Conservation (phyloP, 2,113 vertebrate species). For the Xiphophorus maculatus region DNA sequence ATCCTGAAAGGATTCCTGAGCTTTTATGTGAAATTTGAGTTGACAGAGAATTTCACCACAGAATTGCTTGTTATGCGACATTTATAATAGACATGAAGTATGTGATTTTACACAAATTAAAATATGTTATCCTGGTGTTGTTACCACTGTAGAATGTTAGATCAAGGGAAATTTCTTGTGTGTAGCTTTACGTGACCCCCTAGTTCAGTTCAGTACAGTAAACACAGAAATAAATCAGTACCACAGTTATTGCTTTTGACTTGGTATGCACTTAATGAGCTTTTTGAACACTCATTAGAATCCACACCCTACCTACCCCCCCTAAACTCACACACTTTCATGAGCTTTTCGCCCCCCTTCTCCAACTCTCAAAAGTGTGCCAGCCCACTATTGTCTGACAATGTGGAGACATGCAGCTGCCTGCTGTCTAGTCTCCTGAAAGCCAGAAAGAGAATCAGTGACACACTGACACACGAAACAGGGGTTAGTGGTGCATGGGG, state of each 20-base stretch:
- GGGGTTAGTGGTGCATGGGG: neutral
- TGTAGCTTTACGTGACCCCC: conserved; percentile 7
- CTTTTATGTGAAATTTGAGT: conserved; percentile 18
- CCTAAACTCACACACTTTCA: conserved; percentile 18
- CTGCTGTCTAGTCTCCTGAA: conserved; percentile 65
- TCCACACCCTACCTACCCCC: neutral
- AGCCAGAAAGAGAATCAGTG: conserved; percentile 44
- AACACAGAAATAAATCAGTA: conserved; percentile 28
- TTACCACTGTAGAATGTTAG: neutral
- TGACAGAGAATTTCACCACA: neutral
- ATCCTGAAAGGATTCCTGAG: neutral
- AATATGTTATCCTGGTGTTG: neutral
- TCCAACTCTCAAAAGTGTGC: conserved; percentile 56
- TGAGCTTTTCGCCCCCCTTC: conserved; percentile 39
- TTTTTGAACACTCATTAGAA: conserved; percentile 76
- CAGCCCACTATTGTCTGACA: conserved; percentile 67
- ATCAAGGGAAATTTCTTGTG: neutral
- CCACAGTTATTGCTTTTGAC: conserved; percentile 59
- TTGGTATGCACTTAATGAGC: conserved; percentile 77
- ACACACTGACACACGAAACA: conserved; percentile 39
- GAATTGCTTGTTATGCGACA: neutral
- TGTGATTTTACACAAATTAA: neutral
- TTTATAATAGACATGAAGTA: no score
- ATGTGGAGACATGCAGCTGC: conserved; percentile 74
- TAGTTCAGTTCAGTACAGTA: conserved; percentile 31